Base-by-base conservation (phyloP, 2,797 vertebrate genomes). In the Loris lydekkerianus region DNA sequence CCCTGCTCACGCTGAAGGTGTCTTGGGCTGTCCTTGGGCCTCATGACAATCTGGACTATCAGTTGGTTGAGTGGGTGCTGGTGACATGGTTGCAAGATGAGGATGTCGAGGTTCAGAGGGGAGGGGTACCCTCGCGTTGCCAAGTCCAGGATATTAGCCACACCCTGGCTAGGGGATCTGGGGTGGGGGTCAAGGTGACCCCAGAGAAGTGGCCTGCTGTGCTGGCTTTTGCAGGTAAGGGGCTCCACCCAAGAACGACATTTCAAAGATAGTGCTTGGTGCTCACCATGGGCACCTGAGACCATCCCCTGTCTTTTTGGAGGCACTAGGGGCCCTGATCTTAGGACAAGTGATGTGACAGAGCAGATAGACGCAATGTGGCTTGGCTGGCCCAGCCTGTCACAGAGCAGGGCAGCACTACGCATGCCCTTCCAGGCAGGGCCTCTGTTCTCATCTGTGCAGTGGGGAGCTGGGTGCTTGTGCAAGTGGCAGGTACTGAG, bases 1-100 rank as follows among this genome's bases (percentile, higher is more conserved):
- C 99, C 98, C 99, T 99, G 75, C 98, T 99, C 67, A 99, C 99
- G 0, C 82, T 99, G 0, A 99, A 99, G 99, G 99, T 99, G 96
- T 37, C 40, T 1, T 0, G 1, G 40, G 56, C 58, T 58, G 31
- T 37, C 31, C 3, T 5, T 10, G 72, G 46, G 77, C 34, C 73
- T 31, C 0, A 0, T 1, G n/a, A 23, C 25, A 8, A 20, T 20
- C 40, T 5, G 10, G 49, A 23, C 1, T 20, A 27, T 5, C 3
- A 10, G 82, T 20, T 15, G n/a, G 46, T 4, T 37, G 18, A 11
- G 23, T 17, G 1, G 43, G 27, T 53, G 10, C 63, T 4, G 78
- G 49, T 4, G 37, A 25, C 80, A 31, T 27, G 40, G 63, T 25
- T 29, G 17, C 31, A 23, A 18, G 72, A 77, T 58, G 40, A 27